phyloP scores from a whole-genome alignment of 2,113 vertebrate species.

The Otocyon megalotis region DNA sequence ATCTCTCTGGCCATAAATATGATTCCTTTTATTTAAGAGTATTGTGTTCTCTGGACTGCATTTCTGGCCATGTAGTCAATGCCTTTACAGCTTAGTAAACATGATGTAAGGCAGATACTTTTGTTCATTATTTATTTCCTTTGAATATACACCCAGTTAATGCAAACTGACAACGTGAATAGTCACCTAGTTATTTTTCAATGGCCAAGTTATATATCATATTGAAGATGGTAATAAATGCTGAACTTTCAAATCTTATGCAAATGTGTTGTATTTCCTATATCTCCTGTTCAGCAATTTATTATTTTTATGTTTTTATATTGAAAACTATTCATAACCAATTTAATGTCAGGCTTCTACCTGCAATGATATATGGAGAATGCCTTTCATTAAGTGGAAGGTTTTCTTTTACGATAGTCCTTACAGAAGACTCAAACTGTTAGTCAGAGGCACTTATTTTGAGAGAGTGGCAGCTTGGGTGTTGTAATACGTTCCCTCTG shows the following conservation, averaged over 20 bases:
- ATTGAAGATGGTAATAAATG: conserved; percentile 36
- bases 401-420: conserved; percentile 13
- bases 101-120: not conserved
- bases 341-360: conserved; percentile 40
- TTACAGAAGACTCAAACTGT: conserved; percentile 29
- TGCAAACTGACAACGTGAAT: conserved; percentile 36
- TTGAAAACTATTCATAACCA: conserved; percentile 60
- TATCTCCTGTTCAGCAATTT: conserved; percentile 32
- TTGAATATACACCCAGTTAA: conserved; percentile 41
- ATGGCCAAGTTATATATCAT: conserved; percentile 1
- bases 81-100: not conserved
- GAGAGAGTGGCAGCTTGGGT: conserved; percentile 51
- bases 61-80: not conserved
- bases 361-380: conserved; percentile 29
- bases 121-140: conserved; percentile 42
- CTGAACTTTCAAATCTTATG: conserved; percentile 58
- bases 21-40: not conserved
- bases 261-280: conserved; percentile 62
- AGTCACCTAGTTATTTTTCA: conserved; percentile 61
- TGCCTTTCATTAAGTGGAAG: conserved; percentile 39
- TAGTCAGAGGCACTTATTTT: conserved; percentile 49
- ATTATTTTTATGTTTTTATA: conserved; percentile 65
- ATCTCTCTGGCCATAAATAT: not conserved
- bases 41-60: not conserved
- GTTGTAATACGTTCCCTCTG: conserved; percentile 34